Evolutionary conservation across 2,113 vertebrate species (phyloP).

Genomic region (Parotia lawesii): DNA sequence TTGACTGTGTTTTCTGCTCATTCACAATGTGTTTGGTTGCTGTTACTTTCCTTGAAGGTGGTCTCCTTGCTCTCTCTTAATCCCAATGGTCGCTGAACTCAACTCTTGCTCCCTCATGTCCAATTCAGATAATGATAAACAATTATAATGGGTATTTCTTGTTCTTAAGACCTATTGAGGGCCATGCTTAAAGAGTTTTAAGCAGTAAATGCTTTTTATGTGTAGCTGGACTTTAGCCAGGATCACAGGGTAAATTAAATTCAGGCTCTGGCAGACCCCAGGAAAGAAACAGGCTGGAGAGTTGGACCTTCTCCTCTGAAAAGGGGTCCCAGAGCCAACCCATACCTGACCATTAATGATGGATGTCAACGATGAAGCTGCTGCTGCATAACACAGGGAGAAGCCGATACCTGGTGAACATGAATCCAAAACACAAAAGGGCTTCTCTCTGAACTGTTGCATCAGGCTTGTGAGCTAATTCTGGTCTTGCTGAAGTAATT

Average conservation of each 20-base stretch:
- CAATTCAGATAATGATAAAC: background rate
- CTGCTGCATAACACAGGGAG: background rate
- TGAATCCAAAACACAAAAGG: background rate
- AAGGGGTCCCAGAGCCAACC: background rate
- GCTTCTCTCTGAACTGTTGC: background rate
- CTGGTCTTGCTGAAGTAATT: background rate
- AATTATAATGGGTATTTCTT: background rate
- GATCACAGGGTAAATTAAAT: background rate
- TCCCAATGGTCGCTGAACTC: background rate
- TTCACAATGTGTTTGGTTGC: accelerated
- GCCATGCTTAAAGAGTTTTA: background rate
- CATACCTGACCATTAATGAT: accelerated
- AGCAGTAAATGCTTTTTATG: background rate
- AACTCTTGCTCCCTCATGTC: background rate
- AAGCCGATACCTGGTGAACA: background rate
- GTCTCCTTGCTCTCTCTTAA: background rate
- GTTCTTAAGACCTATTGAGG: background rate
- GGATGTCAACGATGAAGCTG: background rate
- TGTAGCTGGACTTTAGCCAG: background rate
- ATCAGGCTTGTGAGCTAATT: background rate
- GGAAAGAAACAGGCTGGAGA: background rate
- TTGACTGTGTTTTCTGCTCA: background rate
- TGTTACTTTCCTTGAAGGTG: background rate
- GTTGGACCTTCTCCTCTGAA: background rate
- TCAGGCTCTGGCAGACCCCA: background rate